These are phyloP conservation scores for Coecobrya sp. DNA, from an alignment of 2,888 invertebrate genomes.

Conservation along the genomic window DNA sequence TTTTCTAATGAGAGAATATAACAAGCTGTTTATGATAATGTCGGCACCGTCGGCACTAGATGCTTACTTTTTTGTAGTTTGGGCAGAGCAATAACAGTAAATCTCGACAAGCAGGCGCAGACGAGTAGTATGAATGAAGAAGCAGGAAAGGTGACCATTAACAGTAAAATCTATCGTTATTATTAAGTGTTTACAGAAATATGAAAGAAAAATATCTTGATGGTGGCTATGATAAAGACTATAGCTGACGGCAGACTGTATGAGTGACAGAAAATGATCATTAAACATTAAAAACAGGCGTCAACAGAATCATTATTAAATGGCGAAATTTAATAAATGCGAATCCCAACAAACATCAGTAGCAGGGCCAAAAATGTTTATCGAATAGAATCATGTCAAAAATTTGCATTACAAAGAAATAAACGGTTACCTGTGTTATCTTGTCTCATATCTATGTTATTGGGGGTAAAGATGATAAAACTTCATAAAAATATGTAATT, in stretches of 20 bases:
- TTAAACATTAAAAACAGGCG: slow-evolving; percentile 22
- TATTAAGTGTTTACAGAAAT: slow-evolving; percentile 32
- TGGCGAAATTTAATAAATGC: neutral
- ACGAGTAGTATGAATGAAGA: neutral
- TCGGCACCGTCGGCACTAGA: slow-evolving; percentile 69
- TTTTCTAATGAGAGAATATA: slow-evolving; percentile 61
- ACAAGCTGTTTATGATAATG: slow-evolving; percentile 58
- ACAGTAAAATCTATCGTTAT: slow-evolving; percentile 8
- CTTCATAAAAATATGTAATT: too few species aligned
- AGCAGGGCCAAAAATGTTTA: too few species aligned
- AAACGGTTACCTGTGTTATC: too few species aligned
- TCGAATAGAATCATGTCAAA: too few species aligned
- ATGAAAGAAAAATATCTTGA: slow-evolving; percentile 31
- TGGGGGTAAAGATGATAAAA: too few species aligned
- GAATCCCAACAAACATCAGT: neutral
- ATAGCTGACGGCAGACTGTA: neutral
- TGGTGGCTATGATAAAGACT: neutral
- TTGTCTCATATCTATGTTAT: too few species aligned
- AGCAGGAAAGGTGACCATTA: slow-evolving; percentile 37
- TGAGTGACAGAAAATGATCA: neutral
- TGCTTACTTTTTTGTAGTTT: slow-evolving; percentile 1
- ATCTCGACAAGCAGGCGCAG: slow-evolving; percentile 55
- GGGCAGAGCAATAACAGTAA: slow-evolving; percentile 70
- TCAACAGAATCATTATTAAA: neutral
- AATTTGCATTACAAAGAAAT: too few species aligned